Evolutionary conservation across 37 sponge, comb jelly and placozoan genomes (phyloP), one percentile per base, ranked within the genome.

Genomic region (Axinella damicornis): DNA sequence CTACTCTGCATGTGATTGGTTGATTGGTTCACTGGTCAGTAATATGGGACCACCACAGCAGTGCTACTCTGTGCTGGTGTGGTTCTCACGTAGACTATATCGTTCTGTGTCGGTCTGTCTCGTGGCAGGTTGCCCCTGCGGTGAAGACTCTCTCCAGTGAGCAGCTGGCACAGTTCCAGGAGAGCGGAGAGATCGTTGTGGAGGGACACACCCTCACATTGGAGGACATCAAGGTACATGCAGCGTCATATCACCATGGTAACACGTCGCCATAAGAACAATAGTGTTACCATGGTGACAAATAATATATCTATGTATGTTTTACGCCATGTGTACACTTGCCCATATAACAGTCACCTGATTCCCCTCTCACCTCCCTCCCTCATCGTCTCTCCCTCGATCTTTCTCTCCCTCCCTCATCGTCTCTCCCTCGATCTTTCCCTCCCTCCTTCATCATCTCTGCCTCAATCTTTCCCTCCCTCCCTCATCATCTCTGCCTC

Each of bases 141-240:
- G 60, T 91, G 57, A 82, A 75, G 64, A 76, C 83, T 22, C 73
- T 94, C 24, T 84, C 81, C 22, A 90, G 87, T 41, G 76, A 80
- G 41, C 80, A 97, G 79, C 72, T 97, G 74, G 54, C 37, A 15
- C 73, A 83, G 73, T 92, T 94, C 46, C 61, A 90, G 57, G 82
- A 75, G 57, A 75, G 11, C 1, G 97, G 97, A 35, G 80, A 91
- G 58, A 65, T 94, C 15, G 78, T 56, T 1, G 85, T 97, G 19
- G 65, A 73, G 19, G 95, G 97, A 20, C 88, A 92, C 61, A 82
- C 61, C 22, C 84, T 94, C 22, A 64, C 75, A 22, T 22, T 16
- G 15, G 88, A 90, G 20, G 90, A 93, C 35, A 82, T 92, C 2
- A 86, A 92, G 77, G 92, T 92, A 58, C 52, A 46, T 15, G n/a